Conservation (phyloP, 2,113 vertebrate genomes). For the Camelus dromedarius region DNA sequence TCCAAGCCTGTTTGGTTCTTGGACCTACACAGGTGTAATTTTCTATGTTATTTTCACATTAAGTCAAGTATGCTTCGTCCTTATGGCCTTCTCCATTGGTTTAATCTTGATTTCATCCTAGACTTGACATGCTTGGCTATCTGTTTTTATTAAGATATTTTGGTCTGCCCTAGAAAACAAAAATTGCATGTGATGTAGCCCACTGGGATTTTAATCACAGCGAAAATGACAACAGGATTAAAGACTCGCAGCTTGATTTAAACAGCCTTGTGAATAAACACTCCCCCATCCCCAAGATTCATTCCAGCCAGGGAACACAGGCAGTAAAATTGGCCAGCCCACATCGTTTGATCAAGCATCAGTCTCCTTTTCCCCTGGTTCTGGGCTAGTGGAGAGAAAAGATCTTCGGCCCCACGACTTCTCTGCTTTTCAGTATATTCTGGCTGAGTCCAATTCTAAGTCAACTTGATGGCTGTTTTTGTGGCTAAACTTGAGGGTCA, state of each 20-base stretch:
- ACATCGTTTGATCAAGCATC: neutral
- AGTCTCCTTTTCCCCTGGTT: neutral
- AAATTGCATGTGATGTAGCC: neutral
- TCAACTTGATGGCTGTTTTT: neutral
- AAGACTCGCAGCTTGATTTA: slow-evolving; percentile 49
- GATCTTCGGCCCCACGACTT: neutral
- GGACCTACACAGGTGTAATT: neutral
- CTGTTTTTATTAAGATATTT: slow-evolving; percentile 54
- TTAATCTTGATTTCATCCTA: slow-evolving; percentile 43
- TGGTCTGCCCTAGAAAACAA: slow-evolving; percentile 23
- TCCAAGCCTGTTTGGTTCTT: neutral
- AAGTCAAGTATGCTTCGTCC: neutral
- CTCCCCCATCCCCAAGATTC: neutral
- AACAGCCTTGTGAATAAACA: slow-evolving; percentile 23
- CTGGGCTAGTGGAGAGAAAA: neutral
- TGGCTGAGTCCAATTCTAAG: neutral
- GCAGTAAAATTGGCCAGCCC: neutral
- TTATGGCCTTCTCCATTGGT: neutral
- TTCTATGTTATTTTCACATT: slow-evolving; percentile 25
- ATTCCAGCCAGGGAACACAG: neutral
- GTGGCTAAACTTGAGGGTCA: neutral
- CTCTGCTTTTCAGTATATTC: neutral
- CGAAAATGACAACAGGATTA: slow-evolving; percentile 19
- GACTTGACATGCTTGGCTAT: neutral
- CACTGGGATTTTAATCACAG: slow-evolving; percentile 71